These are phyloP conservation scores for Heliconius hermathena DNA, from an alignment of 1,140 invertebrate species.

Conservation along the genomic window DNA sequence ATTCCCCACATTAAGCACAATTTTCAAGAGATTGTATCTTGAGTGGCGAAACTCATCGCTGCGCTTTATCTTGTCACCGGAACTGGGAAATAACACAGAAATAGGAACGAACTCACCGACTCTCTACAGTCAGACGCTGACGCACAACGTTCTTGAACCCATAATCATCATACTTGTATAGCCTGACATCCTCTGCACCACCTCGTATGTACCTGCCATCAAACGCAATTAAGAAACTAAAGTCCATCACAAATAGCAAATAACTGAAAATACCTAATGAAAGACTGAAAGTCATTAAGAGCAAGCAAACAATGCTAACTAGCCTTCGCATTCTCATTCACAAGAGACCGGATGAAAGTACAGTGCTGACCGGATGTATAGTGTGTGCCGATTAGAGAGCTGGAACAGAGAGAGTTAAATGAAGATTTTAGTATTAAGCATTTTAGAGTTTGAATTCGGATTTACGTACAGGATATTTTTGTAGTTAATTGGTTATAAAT, in stretches of 20 bases:
- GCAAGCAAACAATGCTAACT: conserved; percentile 18
- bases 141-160: no score
- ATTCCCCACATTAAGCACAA: no score
- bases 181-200: neutral
- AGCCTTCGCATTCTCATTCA: neutral
- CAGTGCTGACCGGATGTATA: conserved; percentile 11
- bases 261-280: conserved; percentile 17
- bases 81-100: no score
- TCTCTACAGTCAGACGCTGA: no score
- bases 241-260: neutral
- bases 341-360: conserved; percentile 14
- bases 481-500: no score
- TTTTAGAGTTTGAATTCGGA: neutral
- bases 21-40: no score
- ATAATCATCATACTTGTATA: no score
- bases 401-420: conserved; percentile 2
- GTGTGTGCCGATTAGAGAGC: conserved; percentile 22
- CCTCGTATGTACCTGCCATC: neutral
- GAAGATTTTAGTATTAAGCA: neutral
- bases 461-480: neutral
- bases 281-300: conserved; percentile 23
- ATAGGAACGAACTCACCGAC: no score
- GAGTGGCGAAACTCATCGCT: no score
- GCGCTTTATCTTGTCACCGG: no score
- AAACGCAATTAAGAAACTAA: neutral